Evolutionary conservation across 1,140 invertebrate species (phyloP), one percentile per base, ranked within the genome.

Genomic region (Mamestra configurata): DNA sequence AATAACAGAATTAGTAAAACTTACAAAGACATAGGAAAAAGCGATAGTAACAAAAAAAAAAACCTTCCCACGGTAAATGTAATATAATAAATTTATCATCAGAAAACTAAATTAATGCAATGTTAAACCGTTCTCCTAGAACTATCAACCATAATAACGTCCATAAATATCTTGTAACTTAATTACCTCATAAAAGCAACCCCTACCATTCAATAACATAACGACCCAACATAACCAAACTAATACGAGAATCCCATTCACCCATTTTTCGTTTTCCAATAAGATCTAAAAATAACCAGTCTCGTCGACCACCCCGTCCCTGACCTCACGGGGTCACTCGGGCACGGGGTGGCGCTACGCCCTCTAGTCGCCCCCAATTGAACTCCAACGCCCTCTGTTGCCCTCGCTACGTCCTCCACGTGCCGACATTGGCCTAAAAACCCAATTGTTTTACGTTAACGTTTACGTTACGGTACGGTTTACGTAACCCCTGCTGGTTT

Each of bases 391-490:
- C 59, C 59, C 59, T 64, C 64, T 46, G 64, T 27, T 68, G 40
- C 64, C 64, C 64, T 68, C 37, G 24, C 64, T 68, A 49, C 64
- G 64, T 68, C 64, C 37, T 43, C 64, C 40, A 68, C 64, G 40
- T 49, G 37, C 20, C 64, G 64, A 68, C 64, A 68, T 68, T 68
- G 64, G 40, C 64, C 64, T 46, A 37, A 68, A 68, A 22, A 68
- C 64, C 64, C 64, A 46, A 68, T 68, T 68, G 64, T 68, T 49
- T 46, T 46, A 68, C 18, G 37, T 46, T 68, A 8, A 15, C 43
- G 43, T 46, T 68, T 27, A 46, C 43, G 43, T 46, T 35, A 61
- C 27, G 15, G 15, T 46, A 46, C 43, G 43, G 11, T 61, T 68
- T 68, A n/a, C 64, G 64, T 68, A 68, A 68, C 40, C 31, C 57